Base-by-base conservation (phyloP, 2,797 vertebrate species). In the Hozukius guyotensis region DNA sequence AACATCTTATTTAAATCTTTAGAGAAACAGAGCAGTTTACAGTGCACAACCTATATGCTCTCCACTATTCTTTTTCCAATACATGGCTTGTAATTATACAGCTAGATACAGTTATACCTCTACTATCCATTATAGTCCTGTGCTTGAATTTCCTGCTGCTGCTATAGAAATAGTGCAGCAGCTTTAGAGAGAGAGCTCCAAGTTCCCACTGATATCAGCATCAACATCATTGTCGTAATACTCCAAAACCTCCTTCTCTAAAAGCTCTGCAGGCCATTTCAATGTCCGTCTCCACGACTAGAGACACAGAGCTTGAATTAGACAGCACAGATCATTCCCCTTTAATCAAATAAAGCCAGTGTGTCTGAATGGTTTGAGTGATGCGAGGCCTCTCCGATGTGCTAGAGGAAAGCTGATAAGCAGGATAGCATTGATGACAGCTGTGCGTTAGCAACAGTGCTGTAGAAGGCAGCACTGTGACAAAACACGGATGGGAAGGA, bases 331-430 rank as follows among this genome's bases (percentile, higher is more conserved):
- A 81, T 88, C 53, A 72, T 82, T 74, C 79, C 77, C 56, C 42
- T 88, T 81, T 83, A 86, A 88, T 88, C 72, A 85, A 86, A 89
- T 84, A 84, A 84, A 91, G 75, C 62, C 77, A 56, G 63, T 75
- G 65, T 82, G 86, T 87, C 75, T 81, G 78, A 84, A 84, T 68
- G 72, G 86, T 78, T 75, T 63, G 79, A 83, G 80, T 71, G 86
- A 85, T 83, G 80, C 55, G 1, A 46, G 69, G 34, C 71, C 78
- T 70, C 67, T 87, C 78, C 72, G 25, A 61, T 56, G 78, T 86
- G 82, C 69, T 57, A 63, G 59, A 82, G 76, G 74, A 92, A 80
- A 88, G 79, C 77, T 81, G 79, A 86, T 81, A 86, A 88, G 81
- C 74, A 72, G 85, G 79, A 76, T 52, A 73, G 76, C 85, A 22